A percentile compares a stretch with the other conserved stretches of the same genome.
Conservation (phyloP, 2,888 invertebrate species). For the Lordiphosa andalusiaca region DNA sequence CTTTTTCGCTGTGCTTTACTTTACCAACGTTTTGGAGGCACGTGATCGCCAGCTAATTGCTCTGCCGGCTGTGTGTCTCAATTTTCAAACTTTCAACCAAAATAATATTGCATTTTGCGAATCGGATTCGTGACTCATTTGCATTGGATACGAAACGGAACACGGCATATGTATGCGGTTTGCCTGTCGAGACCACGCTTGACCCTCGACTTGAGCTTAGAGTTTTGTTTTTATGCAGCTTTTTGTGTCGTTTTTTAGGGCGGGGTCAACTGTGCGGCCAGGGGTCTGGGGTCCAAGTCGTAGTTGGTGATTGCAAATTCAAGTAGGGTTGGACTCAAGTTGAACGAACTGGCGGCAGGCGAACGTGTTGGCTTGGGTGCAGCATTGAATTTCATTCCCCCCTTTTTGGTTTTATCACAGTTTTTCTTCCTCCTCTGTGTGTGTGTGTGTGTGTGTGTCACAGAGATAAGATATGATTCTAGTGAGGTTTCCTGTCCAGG, state of each 20-base stretch:
- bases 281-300: conserved; percentile 15
- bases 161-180: conserved; percentile 28
- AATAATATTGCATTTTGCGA: conserved; percentile 14
- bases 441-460: background rate
- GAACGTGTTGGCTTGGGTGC: no score
- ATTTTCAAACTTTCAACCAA: conserved; percentile 50
- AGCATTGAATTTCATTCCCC: no score
- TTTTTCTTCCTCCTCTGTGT: background rate
- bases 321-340: no score
- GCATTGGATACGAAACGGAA: conserved; percentile 10
- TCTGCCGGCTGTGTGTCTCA: conserved; percentile 40
- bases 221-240: conserved; percentile 7
- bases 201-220: conserved; percentile 23
- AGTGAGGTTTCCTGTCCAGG: conserved; percentile 2
- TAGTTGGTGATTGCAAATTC: conserved; percentile 4
- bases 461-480: no score
- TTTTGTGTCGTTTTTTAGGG: conserved; percentile 14
- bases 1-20: conserved; percentile 19
- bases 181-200: conserved; percentile 15
- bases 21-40: conserved; percentile 12
- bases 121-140: conserved; percentile 40
- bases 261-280: conserved; percentile 19
- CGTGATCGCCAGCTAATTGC: conserved; percentile 60
- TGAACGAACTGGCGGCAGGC: no score
- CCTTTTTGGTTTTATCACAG: no score